A percentile compares a stretch with the other conserved stretches of the same genome.
Evolutionary conservation across 2,797 vertebrate species (phyloP).

Genomic region (Stomatorhinus walkeri): DNA sequence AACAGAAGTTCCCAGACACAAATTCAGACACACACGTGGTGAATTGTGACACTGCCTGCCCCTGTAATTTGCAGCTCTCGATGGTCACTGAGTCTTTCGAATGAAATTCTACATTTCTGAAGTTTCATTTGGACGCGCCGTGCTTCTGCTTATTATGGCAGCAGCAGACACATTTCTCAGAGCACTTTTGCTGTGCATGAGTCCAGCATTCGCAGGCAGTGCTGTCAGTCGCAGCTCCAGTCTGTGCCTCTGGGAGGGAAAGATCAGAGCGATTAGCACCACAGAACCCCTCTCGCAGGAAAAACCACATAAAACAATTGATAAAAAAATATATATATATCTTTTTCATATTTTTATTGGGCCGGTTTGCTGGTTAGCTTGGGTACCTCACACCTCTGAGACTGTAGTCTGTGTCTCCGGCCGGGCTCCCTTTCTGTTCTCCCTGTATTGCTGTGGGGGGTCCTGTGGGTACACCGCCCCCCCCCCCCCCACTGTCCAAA

Average conservation of each 20-base stretch:
- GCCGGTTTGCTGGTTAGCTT: not conserved
- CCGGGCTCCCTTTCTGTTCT: not conserved
- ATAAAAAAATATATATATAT: not conserved
- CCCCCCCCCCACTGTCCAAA: not conserved
- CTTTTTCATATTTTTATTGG: not conserved
- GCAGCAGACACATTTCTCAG: not conserved
- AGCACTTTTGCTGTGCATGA: not conserved
- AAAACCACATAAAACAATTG: not conserved
- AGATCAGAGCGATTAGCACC: not conserved
- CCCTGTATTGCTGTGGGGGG: not conserved
- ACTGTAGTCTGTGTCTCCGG: not conserved
- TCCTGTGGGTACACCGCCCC: not conserved
- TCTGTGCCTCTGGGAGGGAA: not conserved
- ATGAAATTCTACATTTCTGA: not conserved
- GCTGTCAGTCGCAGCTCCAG: not conserved
- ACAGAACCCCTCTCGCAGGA: not conserved
- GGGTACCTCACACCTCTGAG: not conserved
- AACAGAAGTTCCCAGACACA: not conserved
- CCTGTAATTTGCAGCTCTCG: not conserved
- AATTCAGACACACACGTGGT: not conserved
- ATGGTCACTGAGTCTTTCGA: not conserved
- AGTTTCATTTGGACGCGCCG: not conserved
- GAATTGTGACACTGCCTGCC: not conserved
- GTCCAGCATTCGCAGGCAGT: not conserved
- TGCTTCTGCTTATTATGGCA: not conserved